These are phyloP conservation scores for Acanthisitta chloris DNA, from an alignment of 2,113 vertebrate genomes.

Conservation along the genomic window DNA sequence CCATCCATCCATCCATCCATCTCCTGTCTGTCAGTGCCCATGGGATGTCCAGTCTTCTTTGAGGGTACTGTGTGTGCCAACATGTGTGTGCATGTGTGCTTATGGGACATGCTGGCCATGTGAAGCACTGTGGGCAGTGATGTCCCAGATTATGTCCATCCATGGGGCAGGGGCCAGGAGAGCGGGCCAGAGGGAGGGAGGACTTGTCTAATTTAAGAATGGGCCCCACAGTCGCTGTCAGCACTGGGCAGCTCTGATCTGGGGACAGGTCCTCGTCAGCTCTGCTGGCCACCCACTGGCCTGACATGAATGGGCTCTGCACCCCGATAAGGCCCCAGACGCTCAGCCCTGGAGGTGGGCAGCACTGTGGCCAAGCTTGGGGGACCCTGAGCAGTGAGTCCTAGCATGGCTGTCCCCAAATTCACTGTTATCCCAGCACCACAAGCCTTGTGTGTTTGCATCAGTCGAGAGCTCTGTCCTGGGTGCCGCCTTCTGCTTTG, in stretches of 20 bases:
- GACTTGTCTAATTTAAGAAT: constrained; percentile 34
- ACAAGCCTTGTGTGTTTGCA: background rate
- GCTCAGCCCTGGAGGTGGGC: background rate
- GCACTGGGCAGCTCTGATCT: background rate
- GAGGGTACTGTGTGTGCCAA: background rate
- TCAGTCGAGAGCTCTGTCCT: background rate
- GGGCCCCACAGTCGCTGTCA: background rate
- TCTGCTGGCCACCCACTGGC: background rate
- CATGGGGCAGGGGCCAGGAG: background rate
- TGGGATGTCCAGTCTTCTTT: background rate
- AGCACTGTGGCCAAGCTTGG: background rate
- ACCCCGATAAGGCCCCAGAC: background rate
- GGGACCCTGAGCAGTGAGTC: background rate
- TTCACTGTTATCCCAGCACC: background rate
- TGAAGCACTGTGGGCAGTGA: accelerated
- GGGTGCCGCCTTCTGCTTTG: background rate
- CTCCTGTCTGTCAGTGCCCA: accelerated
- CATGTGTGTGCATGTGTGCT: accelerated
- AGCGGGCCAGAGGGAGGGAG: background rate
- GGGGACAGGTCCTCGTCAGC: constrained; percentile 43
- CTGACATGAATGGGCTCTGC: background rate
- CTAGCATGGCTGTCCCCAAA: background rate
- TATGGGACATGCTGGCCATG: accelerated
- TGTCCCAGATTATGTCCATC: background rate
- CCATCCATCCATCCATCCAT: background rate